Percentiles rank a stretch among this genome's conserved stretches.
Evolutionary conservation across 2,797 vertebrate genomes (phyloP).

Genomic region (Acrossocheilus wenchowensis): DNA sequence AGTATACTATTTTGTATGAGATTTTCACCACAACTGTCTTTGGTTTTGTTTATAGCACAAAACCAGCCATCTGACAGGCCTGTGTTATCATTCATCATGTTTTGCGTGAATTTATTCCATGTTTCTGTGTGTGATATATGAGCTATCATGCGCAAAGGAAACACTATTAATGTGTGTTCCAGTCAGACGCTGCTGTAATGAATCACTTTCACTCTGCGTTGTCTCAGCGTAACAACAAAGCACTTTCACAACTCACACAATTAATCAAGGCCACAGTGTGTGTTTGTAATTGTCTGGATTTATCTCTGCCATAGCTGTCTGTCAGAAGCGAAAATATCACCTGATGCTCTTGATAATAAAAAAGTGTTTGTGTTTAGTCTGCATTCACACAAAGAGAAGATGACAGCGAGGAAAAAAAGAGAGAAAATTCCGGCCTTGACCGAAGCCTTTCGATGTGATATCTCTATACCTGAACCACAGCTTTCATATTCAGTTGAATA

Average conservation of each 20-base stretch:
- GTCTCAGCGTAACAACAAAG: conserved; percentile 26
- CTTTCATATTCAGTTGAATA: conserved; percentile 6
- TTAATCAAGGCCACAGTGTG: conserved; percentile 23
- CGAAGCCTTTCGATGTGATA: not conserved
- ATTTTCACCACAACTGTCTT: not conserved
- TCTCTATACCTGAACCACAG: not conserved
- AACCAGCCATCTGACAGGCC: not conserved
- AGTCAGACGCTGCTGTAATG: conserved; percentile 20
- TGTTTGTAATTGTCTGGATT: conserved; percentile 28
- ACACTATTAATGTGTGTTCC: conserved; percentile 32
- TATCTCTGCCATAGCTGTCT: conserved; percentile 21
- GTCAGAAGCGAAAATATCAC: not conserved
- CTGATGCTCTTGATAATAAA: not conserved
- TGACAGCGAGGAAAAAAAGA: not conserved
- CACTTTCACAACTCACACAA: conserved; percentile 13
- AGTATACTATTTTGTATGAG: no score
- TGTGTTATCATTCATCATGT: conserved; percentile 21
- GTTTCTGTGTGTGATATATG: conserved; percentile 19
- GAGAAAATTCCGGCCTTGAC: conserved; percentile 1
- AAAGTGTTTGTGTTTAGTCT: conserved; percentile 17
- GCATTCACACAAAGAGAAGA: not conserved
- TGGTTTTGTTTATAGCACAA: conserved; percentile 18
- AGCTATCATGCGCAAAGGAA: conserved; percentile 32
- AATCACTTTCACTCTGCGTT: conserved; percentile 1
- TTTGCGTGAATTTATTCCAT: conserved; percentile 10